Evolutionary conservation across 2,797 vertebrate species (phyloP).

Genomic region (Leucoraja ocellata): DNA sequence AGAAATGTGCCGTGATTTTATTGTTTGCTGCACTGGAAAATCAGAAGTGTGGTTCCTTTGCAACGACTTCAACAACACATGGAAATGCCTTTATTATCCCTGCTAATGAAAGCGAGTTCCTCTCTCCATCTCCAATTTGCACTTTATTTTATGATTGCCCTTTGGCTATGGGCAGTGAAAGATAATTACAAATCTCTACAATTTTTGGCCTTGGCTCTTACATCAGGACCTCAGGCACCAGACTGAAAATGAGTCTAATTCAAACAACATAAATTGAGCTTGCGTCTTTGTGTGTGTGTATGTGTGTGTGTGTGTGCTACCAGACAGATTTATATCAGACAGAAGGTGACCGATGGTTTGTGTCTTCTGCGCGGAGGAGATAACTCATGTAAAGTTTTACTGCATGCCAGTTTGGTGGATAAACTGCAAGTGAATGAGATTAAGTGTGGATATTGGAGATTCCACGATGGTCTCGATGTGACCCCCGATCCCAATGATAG

Average conservation of each 20-base stretch:
- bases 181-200: not conserved
- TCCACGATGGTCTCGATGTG: not conserved
- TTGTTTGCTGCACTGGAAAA: not conserved
- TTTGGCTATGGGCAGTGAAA: not conserved
- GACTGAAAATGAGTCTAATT: not conserved
- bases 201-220: not conserved
- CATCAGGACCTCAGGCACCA: not conserved
- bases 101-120: not conserved
- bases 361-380: not conserved
- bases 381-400: not conserved
- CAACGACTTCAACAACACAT: not conserved
- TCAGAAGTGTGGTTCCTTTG: not conserved
- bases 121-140: not conserved
- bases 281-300: not conserved
- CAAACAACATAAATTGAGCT: not conserved
- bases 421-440: not conserved
- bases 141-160: not conserved
- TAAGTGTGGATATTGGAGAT: not conserved
- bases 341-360: not conserved
- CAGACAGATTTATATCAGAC: not conserved
- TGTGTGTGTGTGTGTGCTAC: no score
- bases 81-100: not conserved
- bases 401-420: not conserved
- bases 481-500: no score
- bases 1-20: not conserved